Conservation (phyloP, 2,113 vertebrate species). For the Melanerpes formicivorus region DNA sequence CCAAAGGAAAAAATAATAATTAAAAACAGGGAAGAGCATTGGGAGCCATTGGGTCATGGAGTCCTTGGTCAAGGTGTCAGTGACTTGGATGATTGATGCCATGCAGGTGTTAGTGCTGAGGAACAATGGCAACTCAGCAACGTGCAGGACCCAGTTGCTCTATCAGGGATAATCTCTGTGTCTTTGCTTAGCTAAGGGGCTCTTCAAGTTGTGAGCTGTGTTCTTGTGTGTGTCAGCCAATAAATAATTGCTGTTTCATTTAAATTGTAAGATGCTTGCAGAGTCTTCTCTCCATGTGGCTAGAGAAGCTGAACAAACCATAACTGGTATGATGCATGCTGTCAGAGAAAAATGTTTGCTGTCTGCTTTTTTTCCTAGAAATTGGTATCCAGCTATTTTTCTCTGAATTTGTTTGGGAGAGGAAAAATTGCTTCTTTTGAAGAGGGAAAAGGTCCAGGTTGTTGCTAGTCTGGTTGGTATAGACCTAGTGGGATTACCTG, state of each 20-base stretch:
- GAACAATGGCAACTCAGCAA: neutral
- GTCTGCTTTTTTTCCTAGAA: neutral
- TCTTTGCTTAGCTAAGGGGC: neutral
- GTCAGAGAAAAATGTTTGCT: neutral
- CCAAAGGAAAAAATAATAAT: neutral
- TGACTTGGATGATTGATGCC: neutral
- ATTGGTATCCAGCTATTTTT: neutral
- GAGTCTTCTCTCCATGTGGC: neutral
- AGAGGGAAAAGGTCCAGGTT: neutral
- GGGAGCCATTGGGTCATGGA: neutral
- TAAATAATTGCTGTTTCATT: neutral
- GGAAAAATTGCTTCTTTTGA: neutral
- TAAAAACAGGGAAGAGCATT: neutral
- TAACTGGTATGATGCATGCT: fast-evolving
- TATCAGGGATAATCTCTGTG: neutral
- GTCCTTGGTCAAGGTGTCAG: neutral
- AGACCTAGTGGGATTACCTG: neutral
- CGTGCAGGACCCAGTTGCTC: fast-evolving
- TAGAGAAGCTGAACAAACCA: neutral
- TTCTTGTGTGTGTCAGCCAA: neutral
- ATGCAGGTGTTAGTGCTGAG: neutral
- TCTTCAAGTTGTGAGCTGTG: neutral
- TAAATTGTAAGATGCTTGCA: neutral
- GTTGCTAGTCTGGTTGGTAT: neutral
- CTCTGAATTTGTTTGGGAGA: neutral